Conservation (phyloP, 1,140 invertebrate genomes). For the Cyphomyrmex costatus region DNA sequence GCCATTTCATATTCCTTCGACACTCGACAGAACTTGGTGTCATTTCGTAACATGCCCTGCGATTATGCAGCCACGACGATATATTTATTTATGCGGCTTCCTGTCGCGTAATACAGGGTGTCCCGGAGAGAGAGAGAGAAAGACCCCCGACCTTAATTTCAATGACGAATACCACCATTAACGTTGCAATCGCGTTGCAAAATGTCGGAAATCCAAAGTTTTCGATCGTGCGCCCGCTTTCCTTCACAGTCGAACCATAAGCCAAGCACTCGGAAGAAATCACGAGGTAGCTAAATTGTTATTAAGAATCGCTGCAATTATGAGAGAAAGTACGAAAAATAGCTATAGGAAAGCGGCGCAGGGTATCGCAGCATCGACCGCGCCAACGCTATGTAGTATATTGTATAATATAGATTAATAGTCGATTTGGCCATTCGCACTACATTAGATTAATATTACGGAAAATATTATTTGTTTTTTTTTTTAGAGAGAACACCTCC, state of each 20-base stretch:
- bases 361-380: background rate
- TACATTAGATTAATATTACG: no score
- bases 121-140: background rate
- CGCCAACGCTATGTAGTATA: no score
- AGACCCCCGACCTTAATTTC: slow-evolving; percentile 6
- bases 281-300: background rate
- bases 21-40: background rate
- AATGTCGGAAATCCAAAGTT: background rate
- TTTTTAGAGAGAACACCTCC: no score
- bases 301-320: slow-evolving; percentile 21
- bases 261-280: background rate
- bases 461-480: no score
- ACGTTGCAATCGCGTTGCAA: background rate
- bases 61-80: background rate
- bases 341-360: background rate
- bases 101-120: background rate
- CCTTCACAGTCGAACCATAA: background rate
- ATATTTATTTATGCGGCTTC: slow-evolving; percentile 37
- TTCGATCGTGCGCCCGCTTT: slow-evolving; percentile 7
- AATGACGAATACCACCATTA: background rate
- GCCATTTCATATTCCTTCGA: background rate
- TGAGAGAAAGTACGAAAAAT: slow-evolving; percentile 51
- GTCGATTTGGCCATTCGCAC: no score
- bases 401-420: no score
- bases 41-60: background rate